Conservation (phyloP, 1,140 invertebrate genomes). For the Bradynema listronoti region DNA sequence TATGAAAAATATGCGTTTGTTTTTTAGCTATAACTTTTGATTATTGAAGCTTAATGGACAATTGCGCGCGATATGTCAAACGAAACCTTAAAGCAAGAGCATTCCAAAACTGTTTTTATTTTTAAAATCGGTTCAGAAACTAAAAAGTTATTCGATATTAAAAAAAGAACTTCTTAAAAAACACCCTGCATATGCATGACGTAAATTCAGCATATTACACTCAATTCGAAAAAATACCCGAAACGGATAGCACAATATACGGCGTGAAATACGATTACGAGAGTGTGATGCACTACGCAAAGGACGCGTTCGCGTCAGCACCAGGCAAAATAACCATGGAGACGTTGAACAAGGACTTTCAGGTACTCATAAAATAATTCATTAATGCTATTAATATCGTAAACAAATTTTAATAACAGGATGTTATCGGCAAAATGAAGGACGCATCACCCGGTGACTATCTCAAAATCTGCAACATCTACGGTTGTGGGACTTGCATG, state of each 20-base stretch:
- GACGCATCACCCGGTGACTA: slow-evolving; percentile 53
- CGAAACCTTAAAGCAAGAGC: too few relatives aligned
- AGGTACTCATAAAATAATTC: slow-evolving; percentile 29
- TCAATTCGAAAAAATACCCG: slow-evolving; percentile 52
- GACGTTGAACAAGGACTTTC: slow-evolving; percentile 40
- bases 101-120: too few relatives aligned
- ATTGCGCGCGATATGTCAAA: too few relatives aligned
- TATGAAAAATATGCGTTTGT: too few relatives aligned
- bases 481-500: slow-evolving; percentile 18
- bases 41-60: too few relatives aligned
- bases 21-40: too few relatives aligned
- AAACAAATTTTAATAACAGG: slow-evolving; percentile 27
- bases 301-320: slow-evolving; percentile 46
- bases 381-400: slow-evolving; percentile 7
- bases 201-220: slow-evolving; percentile 48
- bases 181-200: too few relatives aligned
- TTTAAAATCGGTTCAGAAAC: too few relatives aligned
- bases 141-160: too few relatives aligned
- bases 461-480: slow-evolving; percentile 52
- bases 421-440: slow-evolving; percentile 49
- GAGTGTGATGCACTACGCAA: slow-evolving; percentile 53
- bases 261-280: slow-evolving; percentile 44
- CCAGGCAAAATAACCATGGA: slow-evolving; percentile 42
- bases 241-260: slow-evolving; percentile 51
- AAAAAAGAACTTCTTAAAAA: too few relatives aligned